Conservation (phyloP, 2,888 invertebrate species). For the Zygothrica quintamaculata region DNA sequence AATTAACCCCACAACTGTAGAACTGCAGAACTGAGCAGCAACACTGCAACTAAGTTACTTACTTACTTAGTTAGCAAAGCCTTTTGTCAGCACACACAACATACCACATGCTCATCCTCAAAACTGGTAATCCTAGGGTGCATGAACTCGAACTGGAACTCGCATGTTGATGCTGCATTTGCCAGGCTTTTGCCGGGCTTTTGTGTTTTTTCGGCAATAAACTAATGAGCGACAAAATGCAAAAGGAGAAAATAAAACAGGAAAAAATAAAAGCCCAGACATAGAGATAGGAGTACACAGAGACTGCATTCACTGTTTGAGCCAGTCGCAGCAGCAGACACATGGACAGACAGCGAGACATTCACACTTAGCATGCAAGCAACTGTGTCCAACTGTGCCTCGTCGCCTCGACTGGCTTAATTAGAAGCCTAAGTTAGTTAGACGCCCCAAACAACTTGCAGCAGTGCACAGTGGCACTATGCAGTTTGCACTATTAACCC, state of each 20-base stretch:
- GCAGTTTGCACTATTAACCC: constrained; percentile 80
- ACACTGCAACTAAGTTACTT: constrained; percentile 42
- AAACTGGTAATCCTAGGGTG: constrained; percentile 52
- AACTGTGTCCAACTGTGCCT: constrained; percentile 36
- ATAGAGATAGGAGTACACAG: constrained; percentile 17
- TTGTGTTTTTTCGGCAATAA: constrained; percentile 75
- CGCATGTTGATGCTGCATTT: constrained; percentile 25
- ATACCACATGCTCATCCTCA: constrained; percentile 12
- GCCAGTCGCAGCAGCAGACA: constrained; percentile 1
- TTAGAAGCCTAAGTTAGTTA: constrained; percentile 74
- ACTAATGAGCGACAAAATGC: constrained; percentile 80
- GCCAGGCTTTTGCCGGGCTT: constrained; percentile 39
- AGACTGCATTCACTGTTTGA: background rate
- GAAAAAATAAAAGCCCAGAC: constrained; percentile 19
- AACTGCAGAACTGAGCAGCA: constrained; percentile 3
- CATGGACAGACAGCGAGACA: constrained; percentile 22
- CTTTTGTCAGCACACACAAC: too few species aligned
- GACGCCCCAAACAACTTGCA: constrained; percentile 48
- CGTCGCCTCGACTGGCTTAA: constrained; percentile 55
- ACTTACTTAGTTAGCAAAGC: constrained; percentile 54
- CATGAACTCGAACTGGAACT: constrained; percentile 60
- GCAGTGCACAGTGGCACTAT: constrained; percentile 67
- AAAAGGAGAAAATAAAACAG: constrained; percentile 54
- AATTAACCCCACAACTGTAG: constrained; percentile 70
- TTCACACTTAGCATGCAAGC: constrained; percentile 71